Evolutionary conservation across 2,888 invertebrate species (phyloP).

Genomic region (Linnaemya tessellans): DNA sequence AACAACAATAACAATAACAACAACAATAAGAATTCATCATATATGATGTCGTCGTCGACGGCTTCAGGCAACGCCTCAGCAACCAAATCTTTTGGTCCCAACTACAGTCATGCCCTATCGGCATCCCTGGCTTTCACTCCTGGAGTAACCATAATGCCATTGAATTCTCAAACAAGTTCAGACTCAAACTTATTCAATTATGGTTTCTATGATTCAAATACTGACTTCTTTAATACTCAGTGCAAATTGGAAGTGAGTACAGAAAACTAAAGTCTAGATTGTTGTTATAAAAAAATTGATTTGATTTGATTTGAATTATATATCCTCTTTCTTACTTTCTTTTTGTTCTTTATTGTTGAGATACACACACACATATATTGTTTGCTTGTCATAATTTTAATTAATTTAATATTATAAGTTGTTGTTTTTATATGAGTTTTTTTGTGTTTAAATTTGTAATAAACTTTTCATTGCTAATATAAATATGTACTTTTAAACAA

Average conservation of each 20-base stretch:
- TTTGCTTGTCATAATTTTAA: conserved; percentile 14
- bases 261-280: conserved; percentile 26
- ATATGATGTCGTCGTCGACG: conserved; percentile 49
- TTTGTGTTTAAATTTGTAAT: conserved; percentile 14
- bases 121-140: conserved; percentile 80
- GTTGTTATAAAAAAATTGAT: conserved; percentile 46
- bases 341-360: conserved; percentile 59
- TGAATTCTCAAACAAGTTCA: conserved; percentile 70
- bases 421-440: conserved; percentile 25
- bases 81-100: conserved; percentile 72
- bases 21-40: conserved; percentile 55
- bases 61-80: conserved; percentile 44
- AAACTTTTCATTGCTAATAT: conserved; percentile 25
- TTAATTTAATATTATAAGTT: conserved; percentile 71
- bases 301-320: conserved; percentile 41
- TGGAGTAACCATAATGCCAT: conserved; percentile 77
- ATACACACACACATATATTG: not conserved
- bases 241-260: conserved; percentile 81
- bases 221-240: conserved; percentile 66
- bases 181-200: conserved; percentile 72
- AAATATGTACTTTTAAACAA: not conserved
- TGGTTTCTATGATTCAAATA: conserved; percentile 72
- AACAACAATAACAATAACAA: conserved; percentile 29
- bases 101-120: conserved; percentile 78
- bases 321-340: conserved; percentile 29